Evolutionary conservation across 2,888 invertebrate species (phyloP).

Genomic region (Rotaria socialis): DNA sequence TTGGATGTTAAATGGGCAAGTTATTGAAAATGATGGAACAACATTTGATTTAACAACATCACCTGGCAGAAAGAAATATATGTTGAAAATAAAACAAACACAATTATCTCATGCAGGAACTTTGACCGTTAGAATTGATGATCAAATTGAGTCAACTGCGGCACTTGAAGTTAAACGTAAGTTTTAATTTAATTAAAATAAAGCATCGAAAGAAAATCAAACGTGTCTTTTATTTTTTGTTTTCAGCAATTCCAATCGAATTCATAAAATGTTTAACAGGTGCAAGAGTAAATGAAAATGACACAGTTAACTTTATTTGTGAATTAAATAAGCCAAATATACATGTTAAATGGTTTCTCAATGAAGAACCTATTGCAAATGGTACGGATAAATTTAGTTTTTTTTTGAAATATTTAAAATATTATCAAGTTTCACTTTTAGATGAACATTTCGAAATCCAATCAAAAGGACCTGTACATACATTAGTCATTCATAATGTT

Average conservation of each 20-base stretch:
- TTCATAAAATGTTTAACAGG: constrained; percentile 37
- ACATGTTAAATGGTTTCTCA: constrained; percentile 40
- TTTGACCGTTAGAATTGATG: background rate
- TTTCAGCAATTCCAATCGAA: constrained; percentile 44
- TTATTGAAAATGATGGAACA: background rate
- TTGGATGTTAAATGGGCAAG: constrained; percentile 43
- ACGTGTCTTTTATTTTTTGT: background rate
- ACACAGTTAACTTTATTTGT: constrained; percentile 42
- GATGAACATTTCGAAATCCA: constrained; percentile 14
- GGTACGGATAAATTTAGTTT: background rate
- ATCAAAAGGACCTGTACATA: background rate
- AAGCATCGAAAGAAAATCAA: no score
- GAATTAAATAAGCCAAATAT: constrained; percentile 40
- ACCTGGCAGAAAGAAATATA: constrained; percentile 32
- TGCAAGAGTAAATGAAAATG: constrained; percentile 44
- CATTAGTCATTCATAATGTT: background rate
- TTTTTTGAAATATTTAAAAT: background rate
- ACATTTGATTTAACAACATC: background rate
- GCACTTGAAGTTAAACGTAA: constrained; percentile 10
- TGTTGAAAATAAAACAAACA: constrained; percentile 41
- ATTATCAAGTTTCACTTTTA: background rate
- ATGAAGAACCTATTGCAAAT: background rate
- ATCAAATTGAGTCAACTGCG: constrained; percentile 20
- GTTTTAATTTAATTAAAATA: background rate
- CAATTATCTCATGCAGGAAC: constrained; percentile 38